phyloP scores from a whole-genome alignment of 2,113 vertebrate species.

The Podilymbus podiceps region DNA sequence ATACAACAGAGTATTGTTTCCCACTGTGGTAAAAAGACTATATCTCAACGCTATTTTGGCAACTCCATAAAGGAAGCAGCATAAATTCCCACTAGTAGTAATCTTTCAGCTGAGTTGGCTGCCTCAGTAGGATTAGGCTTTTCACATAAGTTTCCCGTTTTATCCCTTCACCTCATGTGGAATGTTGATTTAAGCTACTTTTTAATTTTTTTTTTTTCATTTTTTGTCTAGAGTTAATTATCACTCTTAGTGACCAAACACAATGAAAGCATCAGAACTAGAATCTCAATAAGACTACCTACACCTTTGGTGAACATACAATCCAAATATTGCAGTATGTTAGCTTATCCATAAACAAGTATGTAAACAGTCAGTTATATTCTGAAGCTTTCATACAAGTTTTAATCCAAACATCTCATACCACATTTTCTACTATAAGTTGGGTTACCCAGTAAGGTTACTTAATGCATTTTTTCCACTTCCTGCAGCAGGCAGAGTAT shows the following conservation, averaged over 20 bases:
- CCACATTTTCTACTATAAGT: not conserved
- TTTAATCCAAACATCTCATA: not conserved
- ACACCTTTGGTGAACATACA: not conserved
- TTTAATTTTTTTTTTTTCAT: not conserved
- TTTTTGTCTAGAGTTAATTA: not conserved
- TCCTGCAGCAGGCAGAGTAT: not conserved
- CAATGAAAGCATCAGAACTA: not conserved
- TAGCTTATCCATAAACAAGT: not conserved
- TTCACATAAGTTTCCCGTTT: not conserved
- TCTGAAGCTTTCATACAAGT: not conserved
- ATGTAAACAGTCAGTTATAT: not conserved
- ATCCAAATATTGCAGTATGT: not conserved
- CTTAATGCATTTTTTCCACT: not conserved
- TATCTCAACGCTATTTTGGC: not conserved
- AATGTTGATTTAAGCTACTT: not conserved
- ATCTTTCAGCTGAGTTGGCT: not conserved
- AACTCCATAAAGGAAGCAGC: not conserved
- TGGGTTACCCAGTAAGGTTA: not conserved
- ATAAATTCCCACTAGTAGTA: not conserved
- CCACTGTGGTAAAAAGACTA: not conserved
- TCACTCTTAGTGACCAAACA: not conserved
- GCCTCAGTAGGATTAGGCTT: not conserved
- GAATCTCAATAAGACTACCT: not conserved
- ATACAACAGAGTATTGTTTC: not conserved
- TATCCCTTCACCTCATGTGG: not conserved